Percentiles rank a stretch among this genome's conserved stretches.
Conservation (phyloP, 2,888 invertebrate species). For the Platerodrilus igneus region DNA sequence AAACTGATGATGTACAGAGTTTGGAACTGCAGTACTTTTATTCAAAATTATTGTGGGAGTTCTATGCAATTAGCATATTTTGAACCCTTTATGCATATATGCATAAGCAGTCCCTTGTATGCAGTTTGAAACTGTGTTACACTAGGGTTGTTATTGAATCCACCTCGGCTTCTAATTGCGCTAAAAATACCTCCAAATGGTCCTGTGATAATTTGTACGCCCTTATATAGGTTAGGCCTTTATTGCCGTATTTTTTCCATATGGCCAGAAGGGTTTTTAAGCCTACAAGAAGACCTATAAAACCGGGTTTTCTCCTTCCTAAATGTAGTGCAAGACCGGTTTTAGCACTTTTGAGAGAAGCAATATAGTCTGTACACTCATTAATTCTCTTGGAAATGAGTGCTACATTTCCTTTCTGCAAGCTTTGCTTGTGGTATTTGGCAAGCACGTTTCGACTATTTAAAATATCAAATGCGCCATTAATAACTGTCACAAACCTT, state of each 20-base stretch:
- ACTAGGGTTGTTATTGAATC: slow-evolving; percentile 22
- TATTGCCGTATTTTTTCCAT: slow-evolving; percentile 1
- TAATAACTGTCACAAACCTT: no score
- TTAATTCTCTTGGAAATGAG: no score
- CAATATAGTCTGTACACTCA: no score
- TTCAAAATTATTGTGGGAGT: no score
- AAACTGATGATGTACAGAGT: no score
- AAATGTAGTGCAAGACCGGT: not conserved
- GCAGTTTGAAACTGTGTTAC: slow-evolving; percentile 19
- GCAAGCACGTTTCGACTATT: no score
- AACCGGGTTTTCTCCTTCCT: slow-evolving; percentile 12
- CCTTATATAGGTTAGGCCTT: slow-evolving; percentile 16
- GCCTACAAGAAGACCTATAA: slow-evolving; percentile 13
- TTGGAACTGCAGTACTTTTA: no score
- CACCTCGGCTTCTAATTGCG: slow-evolving; percentile 15
- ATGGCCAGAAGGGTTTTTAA: slow-evolving; percentile 9
- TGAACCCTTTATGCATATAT: slow-evolving; percentile 5
- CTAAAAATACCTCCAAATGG: slow-evolving; percentile 24
- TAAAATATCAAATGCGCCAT: no score
- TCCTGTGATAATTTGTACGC: slow-evolving; percentile 25
- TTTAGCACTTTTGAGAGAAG: no score
- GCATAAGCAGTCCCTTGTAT: slow-evolving; percentile 14
- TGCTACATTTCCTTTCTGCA: no score
- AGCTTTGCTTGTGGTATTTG: no score
- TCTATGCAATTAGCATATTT: slow-evolving; percentile 6